Conservation (phyloP, 2,113 vertebrate genomes). For the Callopanchax toddi region DNA sequence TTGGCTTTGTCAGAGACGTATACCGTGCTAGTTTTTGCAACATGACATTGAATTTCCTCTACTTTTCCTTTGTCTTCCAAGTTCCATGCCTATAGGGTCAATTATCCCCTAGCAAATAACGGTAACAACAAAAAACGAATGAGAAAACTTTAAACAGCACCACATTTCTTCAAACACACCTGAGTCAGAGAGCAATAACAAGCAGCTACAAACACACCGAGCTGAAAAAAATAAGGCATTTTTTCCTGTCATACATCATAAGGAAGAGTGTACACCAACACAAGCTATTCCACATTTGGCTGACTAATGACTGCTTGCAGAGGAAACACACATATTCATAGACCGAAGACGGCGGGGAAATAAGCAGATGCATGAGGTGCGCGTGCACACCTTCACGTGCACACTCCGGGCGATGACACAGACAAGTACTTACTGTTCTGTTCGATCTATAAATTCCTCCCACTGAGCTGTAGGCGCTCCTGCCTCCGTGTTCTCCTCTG, state of each 20-base stretch:
- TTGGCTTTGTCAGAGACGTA: background rate
- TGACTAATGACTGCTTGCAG: constrained; percentile 32
- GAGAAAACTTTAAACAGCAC: constrained; percentile 37
- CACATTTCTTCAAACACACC: constrained; percentile 33
- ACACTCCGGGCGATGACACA: constrained; percentile 33
- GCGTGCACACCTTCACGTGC: constrained; percentile 8
- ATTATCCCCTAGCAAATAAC: constrained; percentile 21
- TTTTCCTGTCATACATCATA: constrained; percentile 6
- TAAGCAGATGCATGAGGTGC: constrained; percentile 1
- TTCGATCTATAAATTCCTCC: constrained; percentile 62
- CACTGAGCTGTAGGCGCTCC: constrained; percentile 28
- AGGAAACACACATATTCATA: constrained; percentile 44
- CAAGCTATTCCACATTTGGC: background rate
- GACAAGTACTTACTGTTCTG: constrained; percentile 49
- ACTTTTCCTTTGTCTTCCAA: background rate
- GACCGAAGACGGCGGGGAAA: constrained; percentile 17
- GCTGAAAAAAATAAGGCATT: background rate
- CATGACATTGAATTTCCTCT: background rate
- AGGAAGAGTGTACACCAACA: constrained; percentile 13
- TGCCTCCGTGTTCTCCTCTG: constrained; percentile 11
- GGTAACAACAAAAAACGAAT: constrained; percentile 23
- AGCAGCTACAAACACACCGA: constrained; percentile 19
- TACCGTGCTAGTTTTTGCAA: background rate
- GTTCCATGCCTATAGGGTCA: constrained; percentile 11
- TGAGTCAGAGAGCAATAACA: constrained; percentile 47